These are phyloP conservation scores for Aphis gossypii DNA, from an alignment of 1,140 invertebrate species.

Conservation along the genomic window DNA sequence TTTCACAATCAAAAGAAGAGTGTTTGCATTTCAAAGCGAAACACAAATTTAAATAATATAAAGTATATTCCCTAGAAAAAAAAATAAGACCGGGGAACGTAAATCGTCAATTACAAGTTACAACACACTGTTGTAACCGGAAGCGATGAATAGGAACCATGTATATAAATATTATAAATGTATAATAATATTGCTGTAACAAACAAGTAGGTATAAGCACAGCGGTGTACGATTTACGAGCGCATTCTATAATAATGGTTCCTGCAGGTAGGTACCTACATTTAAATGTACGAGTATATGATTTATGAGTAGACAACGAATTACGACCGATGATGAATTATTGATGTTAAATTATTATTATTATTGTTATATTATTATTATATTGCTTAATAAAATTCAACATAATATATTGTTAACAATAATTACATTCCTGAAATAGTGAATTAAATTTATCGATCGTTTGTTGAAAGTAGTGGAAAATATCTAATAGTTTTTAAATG, in stretches of 20 bases:
- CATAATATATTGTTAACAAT: not conserved
- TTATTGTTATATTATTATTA: too few relatives aligned
- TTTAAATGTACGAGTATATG: not conserved
- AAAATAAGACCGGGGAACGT: not conserved
- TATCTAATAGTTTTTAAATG: not conserved
- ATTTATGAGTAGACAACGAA: not conserved
- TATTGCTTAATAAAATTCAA: not conserved
- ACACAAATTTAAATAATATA: not conserved
- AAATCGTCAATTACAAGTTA: not conserved
- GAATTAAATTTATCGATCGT: not conserved
- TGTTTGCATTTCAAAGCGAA: constrained; percentile 14
- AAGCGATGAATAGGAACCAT: not conserved
- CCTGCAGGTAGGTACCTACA: not conserved
- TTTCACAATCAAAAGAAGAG: constrained; percentile 17
- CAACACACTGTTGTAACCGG: not conserved
- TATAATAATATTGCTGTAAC: not conserved
- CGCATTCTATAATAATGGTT: not conserved
- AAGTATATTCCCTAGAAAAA: not conserved
- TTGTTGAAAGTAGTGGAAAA: not conserved
- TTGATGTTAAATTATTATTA: not conserved
- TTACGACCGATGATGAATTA: not conserved
- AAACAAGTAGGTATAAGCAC: not conserved
- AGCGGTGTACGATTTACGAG: not conserved
- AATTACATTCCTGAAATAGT: not conserved
- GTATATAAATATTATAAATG: not conserved